Percentiles rank a stretch among this genome's conserved stretches.
phyloP scores from a whole-genome alignment of 2,888 invertebrate species.

The Incurvaria masculella region DNA sequence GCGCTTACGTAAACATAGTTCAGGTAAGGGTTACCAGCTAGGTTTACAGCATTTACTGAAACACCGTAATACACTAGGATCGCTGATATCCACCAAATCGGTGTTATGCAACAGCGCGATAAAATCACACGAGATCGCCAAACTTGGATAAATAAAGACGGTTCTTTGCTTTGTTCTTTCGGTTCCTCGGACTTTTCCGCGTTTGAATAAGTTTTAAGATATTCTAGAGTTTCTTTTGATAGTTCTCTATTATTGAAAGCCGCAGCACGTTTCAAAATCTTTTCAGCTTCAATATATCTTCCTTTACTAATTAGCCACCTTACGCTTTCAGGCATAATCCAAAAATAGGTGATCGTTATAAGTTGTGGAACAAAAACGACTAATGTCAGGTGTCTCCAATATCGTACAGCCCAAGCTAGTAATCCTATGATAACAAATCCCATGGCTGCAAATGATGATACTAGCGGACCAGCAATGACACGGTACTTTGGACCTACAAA shows the following conservation, averaged over 20 bases:
- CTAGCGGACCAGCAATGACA: conserved; percentile 66
- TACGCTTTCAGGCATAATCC: conserved; percentile 68
- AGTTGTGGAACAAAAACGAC: conserved; percentile 66
- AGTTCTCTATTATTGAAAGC: conserved; percentile 56
- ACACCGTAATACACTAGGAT: conserved; percentile 78
- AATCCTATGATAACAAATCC: conserved; percentile 68
- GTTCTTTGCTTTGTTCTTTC: conserved; percentile 12
- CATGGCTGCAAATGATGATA: conserved; percentile 67
- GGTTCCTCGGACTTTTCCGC: conserved; percentile 18
- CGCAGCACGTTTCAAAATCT: conserved; percentile 58
- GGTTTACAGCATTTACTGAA: conserved; percentile 69
- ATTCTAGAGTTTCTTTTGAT: conserved; percentile 40
- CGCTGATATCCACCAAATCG: conserved; percentile 76
- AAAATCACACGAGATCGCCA: conserved; percentile 53
- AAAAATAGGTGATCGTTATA: conserved; percentile 61
- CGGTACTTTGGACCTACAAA: conserved; percentile 71
- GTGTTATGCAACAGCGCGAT: conserved; percentile 62
- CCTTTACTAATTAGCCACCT: conserved; percentile 74
- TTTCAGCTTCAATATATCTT: conserved; percentile 58
- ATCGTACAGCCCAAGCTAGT: conserved; percentile 62
- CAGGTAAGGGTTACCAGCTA: conserved; percentile 71
- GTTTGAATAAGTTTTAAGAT: conserved; percentile 14
- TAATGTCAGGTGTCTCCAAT: conserved; percentile 67
- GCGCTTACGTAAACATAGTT: conserved; percentile 67
- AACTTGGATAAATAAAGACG: conserved; percentile 35